Evolutionary conservation across 2,797 vertebrate species (phyloP).

Genomic region (Capromys pilorides): DNA sequence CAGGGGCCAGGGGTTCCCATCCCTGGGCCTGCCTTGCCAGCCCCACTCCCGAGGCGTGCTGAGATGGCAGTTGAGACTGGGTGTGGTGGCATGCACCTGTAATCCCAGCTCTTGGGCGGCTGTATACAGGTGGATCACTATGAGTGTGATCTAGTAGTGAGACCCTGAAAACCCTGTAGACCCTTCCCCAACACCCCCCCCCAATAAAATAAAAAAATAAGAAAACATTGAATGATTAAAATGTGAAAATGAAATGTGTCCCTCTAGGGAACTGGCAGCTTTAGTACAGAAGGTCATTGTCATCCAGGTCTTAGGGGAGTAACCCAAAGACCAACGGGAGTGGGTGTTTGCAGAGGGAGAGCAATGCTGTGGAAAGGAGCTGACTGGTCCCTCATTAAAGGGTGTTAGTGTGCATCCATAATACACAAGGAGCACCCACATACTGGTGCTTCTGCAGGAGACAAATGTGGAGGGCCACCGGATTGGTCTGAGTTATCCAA

Average conservation of each 20-base stretch:
- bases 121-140: no score
- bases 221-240: background rate
- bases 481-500: background rate
- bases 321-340: background rate
- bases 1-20: no score
- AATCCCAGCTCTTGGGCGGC: no score
- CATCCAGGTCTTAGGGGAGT: background rate
- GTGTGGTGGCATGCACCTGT: no score
- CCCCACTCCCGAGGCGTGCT: no score
- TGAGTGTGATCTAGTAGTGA: no score
- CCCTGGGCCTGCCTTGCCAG: no score
- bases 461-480: background rate
- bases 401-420: background rate
- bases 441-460: background rate
- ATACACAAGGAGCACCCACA: background rate
- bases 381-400: background rate
- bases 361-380: background rate
- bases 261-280: background rate
- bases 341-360: background rate
- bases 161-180: no score
- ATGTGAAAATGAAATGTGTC: slow-evolving; percentile 17
- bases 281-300: background rate
- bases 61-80: no score
- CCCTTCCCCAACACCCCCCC: no score
- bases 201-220: no score